A percentile compares a stretch with the other conserved stretches of the same genome.
Conservation (phyloP, 2,797 vertebrate species). For the Liparis tanakae region DNA sequence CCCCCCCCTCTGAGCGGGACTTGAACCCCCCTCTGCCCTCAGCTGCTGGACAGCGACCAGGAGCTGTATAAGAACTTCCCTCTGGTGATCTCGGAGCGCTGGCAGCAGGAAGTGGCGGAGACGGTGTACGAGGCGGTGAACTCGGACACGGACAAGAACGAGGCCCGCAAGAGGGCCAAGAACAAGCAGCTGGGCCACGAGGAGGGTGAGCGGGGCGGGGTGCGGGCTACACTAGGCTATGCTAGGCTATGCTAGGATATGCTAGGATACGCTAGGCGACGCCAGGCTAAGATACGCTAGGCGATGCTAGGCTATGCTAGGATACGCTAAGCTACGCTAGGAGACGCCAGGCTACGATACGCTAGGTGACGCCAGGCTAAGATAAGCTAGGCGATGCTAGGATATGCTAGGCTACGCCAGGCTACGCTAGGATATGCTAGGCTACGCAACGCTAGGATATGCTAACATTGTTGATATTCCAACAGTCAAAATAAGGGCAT, state of each 20-base stretch:
- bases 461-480: neutral
- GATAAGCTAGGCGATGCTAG: neutral
- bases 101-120: slow-evolving; percentile 98
- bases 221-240: too few relatives aligned
- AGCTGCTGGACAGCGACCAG: slow-evolving; percentile 96
- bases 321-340: neutral
- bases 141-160: slow-evolving; percentile 94
- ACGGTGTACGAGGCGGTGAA: slow-evolving; percentile 97
- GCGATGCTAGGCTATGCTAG: neutral
- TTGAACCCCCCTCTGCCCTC: neutral
- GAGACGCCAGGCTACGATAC: too few relatives aligned
- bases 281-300: neutral
- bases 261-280: neutral
- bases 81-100: slow-evolving; percentile 97
- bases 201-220: slow-evolving; percentile 80
- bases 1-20: too few relatives aligned
- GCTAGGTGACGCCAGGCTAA: neutral
- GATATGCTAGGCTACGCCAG: too few relatives aligned
- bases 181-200: slow-evolving; percentile 97
- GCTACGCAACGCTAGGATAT: neutral
- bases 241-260: neutral
- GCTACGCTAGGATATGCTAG: too few relatives aligned
- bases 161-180: slow-evolving; percentile 95
- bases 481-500: neutral
- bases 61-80: slow-evolving; percentile 99